phyloP scores from a whole-genome alignment of 2,888 invertebrate species.

The Litoditis marina region DNA sequence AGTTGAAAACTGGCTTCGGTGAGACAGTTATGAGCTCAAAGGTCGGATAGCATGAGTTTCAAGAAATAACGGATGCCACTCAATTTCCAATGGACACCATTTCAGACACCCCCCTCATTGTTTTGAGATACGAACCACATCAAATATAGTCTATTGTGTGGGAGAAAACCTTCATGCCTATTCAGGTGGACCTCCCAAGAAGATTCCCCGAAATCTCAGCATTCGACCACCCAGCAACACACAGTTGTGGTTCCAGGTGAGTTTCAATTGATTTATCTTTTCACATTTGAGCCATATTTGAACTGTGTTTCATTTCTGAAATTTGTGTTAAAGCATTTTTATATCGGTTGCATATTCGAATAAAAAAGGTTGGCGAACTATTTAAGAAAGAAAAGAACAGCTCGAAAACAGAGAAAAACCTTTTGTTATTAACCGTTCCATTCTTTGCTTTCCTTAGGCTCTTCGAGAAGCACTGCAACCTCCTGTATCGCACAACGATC shows the following conservation, averaged over 20 bases:
- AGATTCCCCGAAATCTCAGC: slow-evolving; percentile 40
- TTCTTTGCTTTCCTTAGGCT: slow-evolving; percentile 27
- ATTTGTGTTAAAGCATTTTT: slow-evolving; percentile 30
- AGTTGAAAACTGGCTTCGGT: too few relatives aligned
- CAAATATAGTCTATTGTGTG: slow-evolving; percentile 56
- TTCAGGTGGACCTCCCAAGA: slow-evolving; percentile 40
- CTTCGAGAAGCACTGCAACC: slow-evolving; percentile 49
- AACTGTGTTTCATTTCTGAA: slow-evolving; percentile 1
- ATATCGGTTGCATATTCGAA: too few relatives aligned
- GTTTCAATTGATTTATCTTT: not conserved
- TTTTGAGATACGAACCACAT: slow-evolving; percentile 59
- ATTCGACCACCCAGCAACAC: slow-evolving; percentile 41
- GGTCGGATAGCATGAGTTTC: too few relatives aligned
- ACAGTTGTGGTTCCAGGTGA: slow-evolving; percentile 51
- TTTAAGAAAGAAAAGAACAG: too few relatives aligned
- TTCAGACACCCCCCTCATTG: slow-evolving; percentile 58
- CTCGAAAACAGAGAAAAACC: too few relatives aligned
- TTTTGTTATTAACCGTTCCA: not conserved
- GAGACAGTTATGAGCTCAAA: too few relatives aligned
- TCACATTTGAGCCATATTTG: not conserved
- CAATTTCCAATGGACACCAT: too few relatives aligned
- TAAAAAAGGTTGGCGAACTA: too few relatives aligned
- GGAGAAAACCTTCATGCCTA: slow-evolving; percentile 58
- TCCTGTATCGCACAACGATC: slow-evolving; percentile 45
- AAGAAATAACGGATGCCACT: too few relatives aligned